Conservation (phyloP, 1,140 invertebrate genomes). For the Chymomyza costata region DNA sequence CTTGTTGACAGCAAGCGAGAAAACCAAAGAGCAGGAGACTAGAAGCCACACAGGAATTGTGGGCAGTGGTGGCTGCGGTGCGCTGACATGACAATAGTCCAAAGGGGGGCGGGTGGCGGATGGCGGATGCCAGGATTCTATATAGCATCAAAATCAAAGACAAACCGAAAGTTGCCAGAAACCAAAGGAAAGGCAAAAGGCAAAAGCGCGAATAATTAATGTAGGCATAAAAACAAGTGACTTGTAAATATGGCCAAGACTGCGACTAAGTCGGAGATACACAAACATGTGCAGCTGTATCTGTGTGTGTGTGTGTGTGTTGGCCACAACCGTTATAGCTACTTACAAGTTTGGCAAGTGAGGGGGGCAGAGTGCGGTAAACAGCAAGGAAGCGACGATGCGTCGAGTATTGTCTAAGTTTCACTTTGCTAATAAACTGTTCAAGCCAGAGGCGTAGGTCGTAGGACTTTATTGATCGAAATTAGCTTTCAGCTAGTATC, state of each 20-base stretch:
- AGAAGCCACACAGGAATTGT: conserved; percentile 46
- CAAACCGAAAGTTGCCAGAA: conserved; percentile 49
- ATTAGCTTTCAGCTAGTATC: no score
- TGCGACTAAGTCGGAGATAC: conserved; percentile 14
- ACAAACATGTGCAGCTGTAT: no score
- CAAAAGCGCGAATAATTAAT: conserved; percentile 68
- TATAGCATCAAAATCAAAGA: conserved; percentile 70
- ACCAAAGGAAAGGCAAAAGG: conserved; percentile 43
- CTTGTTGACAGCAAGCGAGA: conserved; percentile 24
- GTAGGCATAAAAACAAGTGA: conserved; percentile 73
- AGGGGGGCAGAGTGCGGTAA: no score
- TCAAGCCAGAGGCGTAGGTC: no score
- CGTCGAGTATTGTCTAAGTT: conserved; percentile 46
- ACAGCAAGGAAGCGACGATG: no score
- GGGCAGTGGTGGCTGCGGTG: conserved; percentile 33
- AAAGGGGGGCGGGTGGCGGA: no score
- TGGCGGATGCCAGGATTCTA: no score
- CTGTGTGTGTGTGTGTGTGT: no score
- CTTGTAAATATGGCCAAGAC: conserved; percentile 65
- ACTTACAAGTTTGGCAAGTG: no score
- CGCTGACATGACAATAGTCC: no score
- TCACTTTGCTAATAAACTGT: conserved; percentile 53
- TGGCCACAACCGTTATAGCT: no score
- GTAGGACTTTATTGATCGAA: no score
- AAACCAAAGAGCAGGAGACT: conserved; percentile 62